Percentiles rank a stretch among this genome's conserved stretches.
Evolutionary conservation across 2,888 invertebrate genomes (phyloP).

Genomic region (Leucophenga montana): DNA sequence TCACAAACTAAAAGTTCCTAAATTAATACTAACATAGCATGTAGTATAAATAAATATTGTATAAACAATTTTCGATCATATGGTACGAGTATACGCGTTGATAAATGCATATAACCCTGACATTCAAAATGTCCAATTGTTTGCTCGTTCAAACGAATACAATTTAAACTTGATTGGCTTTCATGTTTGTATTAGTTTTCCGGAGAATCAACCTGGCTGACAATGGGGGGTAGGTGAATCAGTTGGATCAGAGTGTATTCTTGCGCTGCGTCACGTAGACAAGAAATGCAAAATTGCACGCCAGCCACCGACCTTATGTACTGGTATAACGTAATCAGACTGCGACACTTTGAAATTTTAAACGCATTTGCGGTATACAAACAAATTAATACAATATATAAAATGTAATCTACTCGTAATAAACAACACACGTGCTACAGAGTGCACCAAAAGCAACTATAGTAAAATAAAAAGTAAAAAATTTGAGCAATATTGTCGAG

Average conservation of each 20-base stretch:
- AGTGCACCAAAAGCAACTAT: too few relatives aligned
- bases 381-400: neutral
- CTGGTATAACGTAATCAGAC: neutral
- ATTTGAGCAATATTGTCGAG: too few relatives aligned
- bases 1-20: too few relatives aligned
- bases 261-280: slow-evolving; percentile 32
- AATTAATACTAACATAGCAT: too few relatives aligned
- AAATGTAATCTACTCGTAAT: slow-evolving; percentile 10
- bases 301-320: neutral
- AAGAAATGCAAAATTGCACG: slow-evolving; percentile 16
- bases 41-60: too few relatives aligned
- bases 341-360: slow-evolving; percentile 4
- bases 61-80: too few relatives aligned
- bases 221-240: neutral
- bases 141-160: neutral
- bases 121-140: neutral
- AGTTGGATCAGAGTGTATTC: slow-evolving; percentile 8
- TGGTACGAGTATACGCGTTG: too few relatives aligned
- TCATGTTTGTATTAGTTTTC: too few relatives aligned
- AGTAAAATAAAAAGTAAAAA: too few relatives aligned
- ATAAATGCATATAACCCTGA: neutral
- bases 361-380: neutral
- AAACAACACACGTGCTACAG: neutral
- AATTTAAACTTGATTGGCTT: neutral
- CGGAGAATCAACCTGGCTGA: neutral